Base-by-base conservation (phyloP, 2,113 vertebrate species). In the Odontophorus gujanensis region DNA sequence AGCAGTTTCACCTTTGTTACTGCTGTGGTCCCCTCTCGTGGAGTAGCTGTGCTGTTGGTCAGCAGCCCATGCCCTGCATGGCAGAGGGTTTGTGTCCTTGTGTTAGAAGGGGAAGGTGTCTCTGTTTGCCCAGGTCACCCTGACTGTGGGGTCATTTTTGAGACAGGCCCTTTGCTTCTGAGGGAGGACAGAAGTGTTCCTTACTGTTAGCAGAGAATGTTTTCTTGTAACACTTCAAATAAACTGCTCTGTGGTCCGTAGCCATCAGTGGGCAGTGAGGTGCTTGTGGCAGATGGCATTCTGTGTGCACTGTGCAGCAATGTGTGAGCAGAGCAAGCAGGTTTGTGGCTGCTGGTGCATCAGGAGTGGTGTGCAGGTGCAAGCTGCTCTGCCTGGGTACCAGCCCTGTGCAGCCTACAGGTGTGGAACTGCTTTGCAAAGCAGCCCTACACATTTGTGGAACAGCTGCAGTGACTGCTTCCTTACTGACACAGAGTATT, bases 401-500 rank as follows among this genome's bases (percentile, higher is more conserved):
- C 45, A 25, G 40, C 11, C 51, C 28, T 84, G 34, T 11, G 1
- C 71, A 65, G 69, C 0, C 0, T 11, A 59, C 47, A 51, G 66
- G 28, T 62, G 24, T 51, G 7, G 7, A 85, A 24, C 36, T 7
- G 1, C 30, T 84, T 84, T 78, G 80, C 50, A 85, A 79, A 89
- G 36, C 26, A 96, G 36, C 84, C 74, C 53, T 92, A 15, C 53
- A 11, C 20, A 79, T 75, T 4, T 53, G n/a, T 68, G 63, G 57
- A 69, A 30, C 18, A 2, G 5, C 40, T 61, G 36, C 43, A 25
- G 15, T 26, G 48, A 65, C n/a, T 77, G 7, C 69, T 93, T 93
- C 26, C 53, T 87, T 76, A 85, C 90, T 92, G 90, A 92, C 85
- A 66, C 24, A 72, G 55, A 58, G 9, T 63, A 42, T 45, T 38